Evolutionary conservation across 1,140 invertebrate genomes (phyloP), one percentile per base, ranked within the genome.

Genomic region (Zelostemma sp.): DNA sequence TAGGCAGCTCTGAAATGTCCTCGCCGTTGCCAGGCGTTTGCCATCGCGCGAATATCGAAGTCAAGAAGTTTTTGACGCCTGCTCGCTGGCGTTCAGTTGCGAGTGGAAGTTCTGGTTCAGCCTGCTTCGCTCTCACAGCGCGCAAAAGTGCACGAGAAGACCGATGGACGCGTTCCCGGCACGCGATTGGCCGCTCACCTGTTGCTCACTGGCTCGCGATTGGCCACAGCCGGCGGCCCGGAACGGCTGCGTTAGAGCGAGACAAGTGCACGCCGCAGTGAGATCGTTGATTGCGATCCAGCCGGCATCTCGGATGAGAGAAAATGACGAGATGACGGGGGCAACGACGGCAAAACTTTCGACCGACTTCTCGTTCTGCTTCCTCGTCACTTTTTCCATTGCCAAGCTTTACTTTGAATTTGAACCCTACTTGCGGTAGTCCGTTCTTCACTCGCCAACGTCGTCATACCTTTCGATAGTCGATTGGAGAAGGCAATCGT

Each of bases 151-250:
- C 48, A 62, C 53, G 57, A n/a, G 58, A 68, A 70, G 66, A 68
- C 54, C 35, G 58, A 72, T 62, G 73, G 60, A 70, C 57, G 65
- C 41, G 69, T 54, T 40, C 40, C 25, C 17, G 49, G 31, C 6
- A 49, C 43, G 58, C 51, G 63, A 84, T 85, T 85, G 83, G 82
- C 59, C 71, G 70, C 38, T 78, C 81, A 85, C 81, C 81, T 85
- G 83, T 82, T 84, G 77, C 81, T 66, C 47, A 46, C 28, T 46
- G 48, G 15, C 12, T 38, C n/a, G 57, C 60, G 65, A 81, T 83
- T 85, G 82, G 80, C 35, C 68, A 56, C 41, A 40, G 62, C 48
- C 65, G 62, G 18, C 64, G 62, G 70, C 64, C 75, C 60, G 69
- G 74, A 76, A 76, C 75, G 60, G 55, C 45, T 14, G 43, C 54